Base-by-base conservation (phyloP, 2,113 vertebrate genomes). In the Mohoua ochrocephala region DNA sequence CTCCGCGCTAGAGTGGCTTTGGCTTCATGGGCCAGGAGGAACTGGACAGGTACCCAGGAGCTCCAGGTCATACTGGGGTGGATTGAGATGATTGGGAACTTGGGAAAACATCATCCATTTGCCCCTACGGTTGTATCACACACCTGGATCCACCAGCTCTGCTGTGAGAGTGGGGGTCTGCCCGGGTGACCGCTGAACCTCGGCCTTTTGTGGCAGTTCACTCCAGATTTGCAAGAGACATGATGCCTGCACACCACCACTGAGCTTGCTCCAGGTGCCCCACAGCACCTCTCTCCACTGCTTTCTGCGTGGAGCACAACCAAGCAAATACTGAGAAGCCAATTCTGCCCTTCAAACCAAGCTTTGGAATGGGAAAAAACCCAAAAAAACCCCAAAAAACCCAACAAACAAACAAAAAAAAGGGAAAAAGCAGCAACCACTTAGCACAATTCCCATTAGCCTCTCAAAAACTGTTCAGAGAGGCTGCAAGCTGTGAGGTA, bases 211-310 rank as follows among this genome's bases (percentile, higher is more conserved):
- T 3, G 41, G 59, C 1, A 11, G 21, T 3, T 74, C 47, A 33
- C 18, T 73, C 31, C 3, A 2, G 42, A 49, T 45, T 49, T 52
- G 41, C 54, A 47, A 35, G 33, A 73, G 53, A 64, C 2, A 0
- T 0, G 2, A 69, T 30, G 45, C 14, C 65, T 41, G 28, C 60
- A 52, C 30, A 35, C 8, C 35, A 28, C 5, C 33, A 3, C 50
- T 26, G 35, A 80, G 44, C 63, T 89, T 0, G 0, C 4, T 8
- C 28, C 16, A 16, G 8, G n/a, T 14, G 19, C 4, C 19, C 27
- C 39, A 39, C n/a, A 61, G 73, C 60, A 71, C 24, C 60, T 35
- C 52, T 52, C 61, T 41, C 49, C 49, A 6, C 42, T 24, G 15
- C 56, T 15, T 42, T 70, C 54, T 27, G 27, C 4, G 0, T 5